Conservation (phyloP, 2,797 vertebrate genomes). For the Phrynocephalus forsythii region DNA sequence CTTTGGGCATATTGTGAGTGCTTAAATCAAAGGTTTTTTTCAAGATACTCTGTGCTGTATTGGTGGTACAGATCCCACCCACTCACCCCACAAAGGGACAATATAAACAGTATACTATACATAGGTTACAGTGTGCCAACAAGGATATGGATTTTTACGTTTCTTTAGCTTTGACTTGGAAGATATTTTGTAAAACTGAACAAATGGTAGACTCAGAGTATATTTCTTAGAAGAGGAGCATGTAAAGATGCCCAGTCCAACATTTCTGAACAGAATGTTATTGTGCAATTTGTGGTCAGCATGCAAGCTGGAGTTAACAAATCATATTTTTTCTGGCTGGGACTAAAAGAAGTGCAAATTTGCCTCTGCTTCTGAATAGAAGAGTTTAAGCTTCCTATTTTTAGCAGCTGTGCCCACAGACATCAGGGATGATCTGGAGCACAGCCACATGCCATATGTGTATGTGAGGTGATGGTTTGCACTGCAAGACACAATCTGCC, state of each 20-base stretch:
- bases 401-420: no score
- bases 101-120: no score
- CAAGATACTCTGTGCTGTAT: background rate
- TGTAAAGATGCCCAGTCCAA: conserved; percentile 1
- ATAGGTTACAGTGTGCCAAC: no score
- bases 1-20: no score
- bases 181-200: background rate
- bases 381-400: background rate
- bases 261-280: background rate
- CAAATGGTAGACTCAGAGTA: background rate
- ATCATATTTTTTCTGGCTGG: background rate
- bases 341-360: background rate
- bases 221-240: background rate
- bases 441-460: background rate
- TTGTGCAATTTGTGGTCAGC: conserved; percentile 1
- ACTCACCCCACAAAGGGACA: no score
- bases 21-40: background rate
- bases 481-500: background rate
- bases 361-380: background rate
- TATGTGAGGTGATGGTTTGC: background rate
- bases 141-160: background rate
- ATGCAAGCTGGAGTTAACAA: background rate
- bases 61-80: background rate
- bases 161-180: background rate
- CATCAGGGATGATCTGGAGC: background rate